Conservation (phyloP, 2,888 invertebrate species). For the Drosophila eohydei region DNA sequence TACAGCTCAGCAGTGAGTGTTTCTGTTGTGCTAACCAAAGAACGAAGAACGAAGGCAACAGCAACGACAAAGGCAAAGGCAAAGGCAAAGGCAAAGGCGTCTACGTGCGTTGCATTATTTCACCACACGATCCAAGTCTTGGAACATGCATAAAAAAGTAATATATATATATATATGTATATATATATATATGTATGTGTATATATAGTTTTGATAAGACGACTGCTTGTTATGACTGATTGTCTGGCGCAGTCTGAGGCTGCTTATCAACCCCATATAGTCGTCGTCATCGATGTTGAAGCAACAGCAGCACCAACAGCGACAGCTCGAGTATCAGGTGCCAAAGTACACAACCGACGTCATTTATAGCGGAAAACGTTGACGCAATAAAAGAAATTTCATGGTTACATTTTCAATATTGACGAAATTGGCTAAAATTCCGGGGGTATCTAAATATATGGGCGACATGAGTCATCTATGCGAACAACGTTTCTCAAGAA, state of each 20-base stretch:
- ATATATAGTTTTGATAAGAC: slow-evolving; percentile 36
- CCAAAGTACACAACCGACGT: slow-evolving; percentile 57
- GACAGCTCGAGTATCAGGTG: slow-evolving; percentile 6
- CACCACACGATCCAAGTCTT: slow-evolving; percentile 47
- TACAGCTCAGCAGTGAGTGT: slow-evolving; percentile 6
- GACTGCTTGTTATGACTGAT: slow-evolving; percentile 66
- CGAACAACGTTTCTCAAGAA: slow-evolving; percentile 10
- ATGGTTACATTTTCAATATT: slow-evolving; percentile 3
- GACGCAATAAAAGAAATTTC: slow-evolving; percentile 11
- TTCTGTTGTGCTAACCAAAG: not conserved
- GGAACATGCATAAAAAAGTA: not conserved
- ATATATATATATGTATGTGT: not conserved
- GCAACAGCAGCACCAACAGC: not conserved
- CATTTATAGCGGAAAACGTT: not conserved
- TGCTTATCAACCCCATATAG: slow-evolving; percentile 54
- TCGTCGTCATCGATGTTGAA: slow-evolving; percentile 18
- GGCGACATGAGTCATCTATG: not conserved
- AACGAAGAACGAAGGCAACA: not conserved
- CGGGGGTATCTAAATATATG: not conserved
- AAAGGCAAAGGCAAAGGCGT: slow-evolving; percentile 32
- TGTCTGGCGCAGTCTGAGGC: slow-evolving; percentile 55
- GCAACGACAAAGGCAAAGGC: slow-evolving; percentile 13
- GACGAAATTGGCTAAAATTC: slow-evolving; percentile 13
- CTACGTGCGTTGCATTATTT: slow-evolving; percentile 73
- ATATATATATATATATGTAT: not conserved